Evolutionary conservation across 2,888 invertebrate species (phyloP).

Genomic region (Phyllotreta striolata): DNA sequence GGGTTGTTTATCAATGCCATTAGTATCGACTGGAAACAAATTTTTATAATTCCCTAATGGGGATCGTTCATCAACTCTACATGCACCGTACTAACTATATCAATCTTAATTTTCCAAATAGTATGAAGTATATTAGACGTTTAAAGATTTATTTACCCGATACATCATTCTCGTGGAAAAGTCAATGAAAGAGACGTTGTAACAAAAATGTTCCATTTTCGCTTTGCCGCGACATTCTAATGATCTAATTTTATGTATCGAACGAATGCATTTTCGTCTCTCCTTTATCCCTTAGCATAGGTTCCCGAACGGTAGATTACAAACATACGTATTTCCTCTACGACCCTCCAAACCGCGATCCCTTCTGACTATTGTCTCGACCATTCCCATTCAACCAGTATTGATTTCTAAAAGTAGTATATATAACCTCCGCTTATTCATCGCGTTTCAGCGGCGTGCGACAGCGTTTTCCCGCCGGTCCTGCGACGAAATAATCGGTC

Average conservation of each 20-base stretch:
- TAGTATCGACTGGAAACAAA: too few species aligned
- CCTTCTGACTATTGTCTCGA: conserved; percentile 24
- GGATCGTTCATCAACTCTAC: background rate
- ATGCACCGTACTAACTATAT: background rate
- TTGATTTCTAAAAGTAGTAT: conserved; percentile 30
- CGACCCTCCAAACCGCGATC: conserved; percentile 10
- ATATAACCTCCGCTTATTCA: conserved; percentile 30
- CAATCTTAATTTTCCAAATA: conserved; percentile 6
- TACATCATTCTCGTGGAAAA: background rate
- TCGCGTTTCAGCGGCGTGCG: conserved; percentile 21
- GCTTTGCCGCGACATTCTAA: too few species aligned
- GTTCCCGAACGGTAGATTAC: conserved; percentile 17
- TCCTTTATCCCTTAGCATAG: background rate
- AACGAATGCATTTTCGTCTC: too few species aligned
- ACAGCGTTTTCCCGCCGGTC: background rate
- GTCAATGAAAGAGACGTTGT: too few species aligned
- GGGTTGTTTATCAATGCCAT: too few species aligned
- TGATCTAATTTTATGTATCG: too few species aligned
- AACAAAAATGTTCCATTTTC: too few species aligned
- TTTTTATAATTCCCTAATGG: too few species aligned
- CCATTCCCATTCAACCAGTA: conserved; percentile 29
- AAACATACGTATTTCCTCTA: conserved; percentile 20
- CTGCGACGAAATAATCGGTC: background rate
- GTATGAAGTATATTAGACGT: background rate
- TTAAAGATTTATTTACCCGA: conserved; percentile 3